Evolutionary conservation across 2,888 invertebrate genomes (phyloP), one percentile per base, ranked within the genome.

Genomic region (Drosophila incognita): DNA sequence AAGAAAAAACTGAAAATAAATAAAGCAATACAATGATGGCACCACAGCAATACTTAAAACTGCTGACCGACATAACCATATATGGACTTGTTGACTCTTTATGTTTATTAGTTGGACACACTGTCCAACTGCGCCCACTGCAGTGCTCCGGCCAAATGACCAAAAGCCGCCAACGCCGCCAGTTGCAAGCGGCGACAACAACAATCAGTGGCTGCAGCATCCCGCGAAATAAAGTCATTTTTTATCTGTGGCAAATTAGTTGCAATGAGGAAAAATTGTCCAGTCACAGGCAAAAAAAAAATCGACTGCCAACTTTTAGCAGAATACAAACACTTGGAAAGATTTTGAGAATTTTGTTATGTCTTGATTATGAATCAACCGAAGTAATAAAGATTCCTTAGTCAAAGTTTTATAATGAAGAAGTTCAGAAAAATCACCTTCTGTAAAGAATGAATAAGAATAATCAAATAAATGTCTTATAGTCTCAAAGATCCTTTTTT

Each of bases 21-120:
- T 57, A 63, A 52, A 62, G 35, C 48, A 52, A 72, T 66, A 83
- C 88, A 87, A 77, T 79, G 87, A 83, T 76, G 78, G 31, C 81
- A 72, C 51, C 38, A 57, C 51, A 31, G 62, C 65, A 65, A 81
- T 66, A 63, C 46, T 56, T 76, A 63, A 74, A 73, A 84, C 89
- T 82, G 78, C 76, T 89, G 89, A 90, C 89, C 89, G 90, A 90
- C 58, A 86, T 89, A 77, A 40, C 89, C 89, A 62, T 74, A 86
- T 72, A 84, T 86, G 84, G 90, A 76, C 87, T 90, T 87, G 87
- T 87, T 90, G 90, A 88, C 87, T 87, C 79, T 79, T 87, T 86
- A 88, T 86, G 80, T 75, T 86, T 86, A 89, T 89, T 88, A 86
- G 88, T 76, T 49, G 68, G 57, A 40, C 69, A 58, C 75, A 81